Base-by-base conservation (phyloP, 2,113 vertebrate species). In the Himantopus leucocephalus region DNA sequence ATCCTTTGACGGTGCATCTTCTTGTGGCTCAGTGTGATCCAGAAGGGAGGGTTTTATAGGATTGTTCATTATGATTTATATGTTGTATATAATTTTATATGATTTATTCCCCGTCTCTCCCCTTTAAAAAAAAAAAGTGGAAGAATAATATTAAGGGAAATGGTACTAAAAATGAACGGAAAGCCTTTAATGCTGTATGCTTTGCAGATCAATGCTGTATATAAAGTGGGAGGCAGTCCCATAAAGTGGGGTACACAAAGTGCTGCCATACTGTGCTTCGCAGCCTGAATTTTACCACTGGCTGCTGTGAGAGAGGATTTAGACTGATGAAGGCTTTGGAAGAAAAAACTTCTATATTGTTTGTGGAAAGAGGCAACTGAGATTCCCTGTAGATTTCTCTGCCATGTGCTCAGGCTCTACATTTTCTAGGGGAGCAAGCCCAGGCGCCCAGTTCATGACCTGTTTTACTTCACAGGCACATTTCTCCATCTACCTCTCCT, bases 191-290 rank as follows among this genome's bases (percentile, higher is more conserved):
- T 18, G 10, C 59, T 10, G 4, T 21, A 29, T 67, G 32, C 43
- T 85, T 68, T 83, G 23, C 23, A 56, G 15, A 7, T 43, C 53
- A 67, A 3, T n/a, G 43, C 37, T n/a, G 0, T 13, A 3, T 37
- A 0, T 17, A 3, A 72, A 66, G n/a, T 19, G 35, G n/a, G 71
- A 52, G 21, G 50, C 78, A 92, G 56, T 19, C 37, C 55, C 55
- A 19, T 13, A 22, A 71, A 41, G 7, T 18, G n/a, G 12, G 47
- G 35, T 12, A 41, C 18, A 15, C 0, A 0, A 67, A 53, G 11
- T 60, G 48, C 48, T 86, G 50, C 75, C 35, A 3, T 3, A 35
- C 12, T 75, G 41, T 94, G 48, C 53, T 83, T 52, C 37, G 23
- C 67, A 66, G 30, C 50, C 72, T 35, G 39, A 32, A 9, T 43